phyloP scores from a whole-genome alignment of 2,888 invertebrate genomes.

The Disparrhopalites patrizii region DNA sequence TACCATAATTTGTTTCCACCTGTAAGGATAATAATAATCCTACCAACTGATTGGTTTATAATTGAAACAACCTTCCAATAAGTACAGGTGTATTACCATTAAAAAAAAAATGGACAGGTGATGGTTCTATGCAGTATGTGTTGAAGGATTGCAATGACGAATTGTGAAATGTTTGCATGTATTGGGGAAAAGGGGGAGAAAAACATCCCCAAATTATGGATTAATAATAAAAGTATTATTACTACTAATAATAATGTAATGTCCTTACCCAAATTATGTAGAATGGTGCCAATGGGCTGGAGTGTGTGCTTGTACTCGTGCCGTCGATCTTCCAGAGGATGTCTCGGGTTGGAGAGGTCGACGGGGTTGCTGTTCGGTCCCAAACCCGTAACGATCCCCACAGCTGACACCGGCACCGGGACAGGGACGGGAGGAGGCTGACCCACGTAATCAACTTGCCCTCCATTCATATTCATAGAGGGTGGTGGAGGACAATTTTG shows the following conservation, averaged over 20 bases:
- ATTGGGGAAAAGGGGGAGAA: too few relatives aligned
- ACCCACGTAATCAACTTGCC: conserved; percentile 43
- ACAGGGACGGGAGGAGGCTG: conserved; percentile 37
- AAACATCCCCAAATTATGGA: too few relatives aligned
- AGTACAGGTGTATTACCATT: too few relatives aligned
- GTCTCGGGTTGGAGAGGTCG: conserved; percentile 45
- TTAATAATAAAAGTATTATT: not conserved
- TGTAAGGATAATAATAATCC: too few relatives aligned
- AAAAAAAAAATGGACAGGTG: too few relatives aligned
- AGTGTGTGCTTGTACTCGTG: conserved; percentile 42
- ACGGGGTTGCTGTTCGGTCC: conserved; percentile 45
- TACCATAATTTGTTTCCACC: too few relatives aligned
- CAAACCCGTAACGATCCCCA: conserved; percentile 32
- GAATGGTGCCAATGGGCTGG: conserved; percentile 47
- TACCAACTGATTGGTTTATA: too few relatives aligned
- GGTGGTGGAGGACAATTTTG: conserved; percentile 38
- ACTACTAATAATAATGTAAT: not conserved
- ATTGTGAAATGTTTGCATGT: too few relatives aligned
- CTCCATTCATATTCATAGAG: conserved; percentile 30
- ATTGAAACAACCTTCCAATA: too few relatives aligned
- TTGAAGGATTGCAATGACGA: too few relatives aligned
- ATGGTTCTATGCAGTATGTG: too few relatives aligned
- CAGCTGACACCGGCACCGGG: conserved; percentile 38
- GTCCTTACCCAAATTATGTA: conserved; percentile 48
- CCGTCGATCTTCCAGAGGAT: conserved; percentile 41